A percentile compares a stretch with the other conserved stretches of the same genome.
These are phyloP conservation scores for Pristionchus maxplancki DNA, from an alignment of 2,888 invertebrate genomes.

Conservation along the genomic window DNA sequence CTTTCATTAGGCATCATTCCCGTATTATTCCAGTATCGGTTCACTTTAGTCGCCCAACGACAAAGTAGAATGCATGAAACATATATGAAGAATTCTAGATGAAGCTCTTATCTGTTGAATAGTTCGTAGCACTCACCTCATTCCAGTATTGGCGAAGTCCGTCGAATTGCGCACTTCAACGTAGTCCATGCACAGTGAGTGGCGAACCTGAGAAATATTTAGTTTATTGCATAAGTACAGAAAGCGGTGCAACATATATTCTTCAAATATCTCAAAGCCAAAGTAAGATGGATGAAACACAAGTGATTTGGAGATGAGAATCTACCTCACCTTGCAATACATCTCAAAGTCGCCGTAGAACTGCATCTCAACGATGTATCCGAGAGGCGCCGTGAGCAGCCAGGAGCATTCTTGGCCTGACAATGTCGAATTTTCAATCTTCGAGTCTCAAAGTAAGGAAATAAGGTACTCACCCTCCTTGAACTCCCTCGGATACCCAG, in stretches of 20 bases:
- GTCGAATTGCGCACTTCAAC: conserved; percentile 77
- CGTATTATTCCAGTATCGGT: no score
- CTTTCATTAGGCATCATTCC: no score
- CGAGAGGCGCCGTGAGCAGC: conserved; percentile 75
- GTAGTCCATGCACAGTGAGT: conserved; percentile 78
- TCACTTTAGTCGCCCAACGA: no score
- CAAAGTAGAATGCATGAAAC: no score
- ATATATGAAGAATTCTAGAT: no score
- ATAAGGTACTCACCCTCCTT: conserved; percentile 66
- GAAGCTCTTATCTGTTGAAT: no score
- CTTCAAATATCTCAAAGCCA: background rate
- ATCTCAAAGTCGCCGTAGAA: conserved; percentile 77
- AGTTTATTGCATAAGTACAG: no score
- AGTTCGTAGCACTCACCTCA: no score
- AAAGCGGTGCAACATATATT: no score
- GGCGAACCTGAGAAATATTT: conserved; percentile 59
- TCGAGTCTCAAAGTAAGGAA: background rate
- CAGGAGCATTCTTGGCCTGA: conserved; percentile 77
- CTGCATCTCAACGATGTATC: conserved; percentile 76
- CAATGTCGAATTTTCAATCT: background rate
- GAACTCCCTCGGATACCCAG: conserved; percentile 76
- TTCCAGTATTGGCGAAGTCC: conserved; percentile 78
- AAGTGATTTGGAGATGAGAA: background rate
- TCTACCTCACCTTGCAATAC: conserved; percentile 75
- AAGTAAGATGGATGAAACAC: background rate